Conservation (phyloP, 1,140 invertebrate genomes). For the Planococcus citri region DNA sequence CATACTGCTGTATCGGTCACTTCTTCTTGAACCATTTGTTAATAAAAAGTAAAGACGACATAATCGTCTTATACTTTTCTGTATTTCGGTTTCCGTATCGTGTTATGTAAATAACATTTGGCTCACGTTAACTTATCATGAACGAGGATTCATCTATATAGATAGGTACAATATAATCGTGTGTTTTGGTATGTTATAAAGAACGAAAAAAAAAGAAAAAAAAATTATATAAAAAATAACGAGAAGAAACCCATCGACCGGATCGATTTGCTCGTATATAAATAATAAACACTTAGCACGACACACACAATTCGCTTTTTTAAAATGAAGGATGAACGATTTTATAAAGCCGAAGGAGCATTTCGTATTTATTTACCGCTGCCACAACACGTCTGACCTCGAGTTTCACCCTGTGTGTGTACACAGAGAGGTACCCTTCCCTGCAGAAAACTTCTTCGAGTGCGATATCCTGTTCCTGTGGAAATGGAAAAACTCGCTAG, state of each 20-base stretch:
- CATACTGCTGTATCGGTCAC: conserved; percentile 19
- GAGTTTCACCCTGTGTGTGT: too few relatives aligned
- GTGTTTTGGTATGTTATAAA: too few relatives aligned
- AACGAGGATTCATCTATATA: background rate
- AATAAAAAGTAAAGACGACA: conserved; percentile 19
- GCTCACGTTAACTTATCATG: background rate
- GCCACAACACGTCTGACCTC: too few relatives aligned
- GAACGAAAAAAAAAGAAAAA: too few relatives aligned
- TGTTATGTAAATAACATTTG: background rate
- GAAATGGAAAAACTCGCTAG: too few relatives aligned
- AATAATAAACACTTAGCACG: background rate
- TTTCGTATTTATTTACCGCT: background rate
- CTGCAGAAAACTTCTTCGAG: too few relatives aligned
- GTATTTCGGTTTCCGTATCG: background rate
- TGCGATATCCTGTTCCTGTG: too few relatives aligned
- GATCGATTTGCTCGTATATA: too few relatives aligned
- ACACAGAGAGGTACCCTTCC: too few relatives aligned
- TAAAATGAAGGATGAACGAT: background rate
- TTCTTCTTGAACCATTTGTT: conserved; percentile 20
- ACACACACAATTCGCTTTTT: background rate
- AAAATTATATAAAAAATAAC: too few relatives aligned
- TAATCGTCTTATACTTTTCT: conserved; percentile 16
- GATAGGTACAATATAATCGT: too few relatives aligned
- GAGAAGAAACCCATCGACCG: too few relatives aligned
- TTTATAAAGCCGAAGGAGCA: background rate